Percentiles rank a stretch among this genome's conserved stretches.
These are phyloP conservation scores for Eriocheir sinensis DNA, from an alignment of 1,140 invertebrate genomes.

Conservation along the genomic window DNA sequence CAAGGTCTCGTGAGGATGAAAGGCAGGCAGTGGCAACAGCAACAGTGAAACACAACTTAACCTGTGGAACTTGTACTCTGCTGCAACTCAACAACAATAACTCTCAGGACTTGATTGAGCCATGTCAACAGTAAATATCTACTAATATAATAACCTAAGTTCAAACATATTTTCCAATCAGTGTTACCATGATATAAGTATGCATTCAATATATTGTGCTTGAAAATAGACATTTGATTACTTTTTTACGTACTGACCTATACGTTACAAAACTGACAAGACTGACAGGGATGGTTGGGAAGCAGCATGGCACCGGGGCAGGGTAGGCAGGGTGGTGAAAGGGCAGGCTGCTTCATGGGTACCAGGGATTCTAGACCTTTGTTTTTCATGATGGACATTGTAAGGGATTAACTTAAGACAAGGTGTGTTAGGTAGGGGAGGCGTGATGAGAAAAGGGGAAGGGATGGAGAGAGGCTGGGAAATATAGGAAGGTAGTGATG, in stretches of 20 bases:
- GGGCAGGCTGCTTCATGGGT: too few relatives aligned
- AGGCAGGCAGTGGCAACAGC: conserved; percentile 5
- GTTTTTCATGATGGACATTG: too few relatives aligned
- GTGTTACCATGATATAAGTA: neutral
- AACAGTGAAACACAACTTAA: neutral
- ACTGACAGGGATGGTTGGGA: neutral
- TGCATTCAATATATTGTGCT: neutral
- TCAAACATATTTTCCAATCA: neutral
- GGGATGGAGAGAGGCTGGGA: too few relatives aligned
- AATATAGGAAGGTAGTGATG: too few relatives aligned
- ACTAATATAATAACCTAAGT: neutral
- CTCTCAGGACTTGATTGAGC: neutral
- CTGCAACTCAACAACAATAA: neutral
- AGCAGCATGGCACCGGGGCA: neutral
- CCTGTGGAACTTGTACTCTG: conserved; percentile 14
- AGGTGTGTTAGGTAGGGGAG: neutral
- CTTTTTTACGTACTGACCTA: neutral
- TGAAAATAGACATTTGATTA: neutral
- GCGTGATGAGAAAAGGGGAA: neutral
- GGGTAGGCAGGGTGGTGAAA: neutral
- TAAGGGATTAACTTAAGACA: neutral
- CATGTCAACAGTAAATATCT: neutral
- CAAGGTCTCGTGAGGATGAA: neutral
- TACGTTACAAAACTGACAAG: neutral
- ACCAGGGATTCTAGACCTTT: too few relatives aligned